Evolutionary conservation across 2,888 invertebrate genomes (phyloP).

Genomic region (Lithosia quadra): DNA sequence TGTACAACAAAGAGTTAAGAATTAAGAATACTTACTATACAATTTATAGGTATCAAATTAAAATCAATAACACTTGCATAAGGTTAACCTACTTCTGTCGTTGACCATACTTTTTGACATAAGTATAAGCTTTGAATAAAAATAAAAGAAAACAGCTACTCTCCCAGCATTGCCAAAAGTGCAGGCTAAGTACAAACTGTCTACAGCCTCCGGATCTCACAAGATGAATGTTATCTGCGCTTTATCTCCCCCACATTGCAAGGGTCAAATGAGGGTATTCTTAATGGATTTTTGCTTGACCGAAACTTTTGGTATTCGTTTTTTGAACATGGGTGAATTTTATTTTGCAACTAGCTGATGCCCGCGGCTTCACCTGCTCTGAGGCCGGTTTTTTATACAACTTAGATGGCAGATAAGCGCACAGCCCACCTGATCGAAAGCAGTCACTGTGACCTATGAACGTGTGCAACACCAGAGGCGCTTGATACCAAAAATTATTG

Average conservation of each 20-base stretch:
- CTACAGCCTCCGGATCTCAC: neutral
- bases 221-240: slow-evolving; percentile 1
- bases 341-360: neutral
- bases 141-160: neutral
- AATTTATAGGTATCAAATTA: no score
- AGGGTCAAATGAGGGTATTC: slow-evolving; percentile 7
- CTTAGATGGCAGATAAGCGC: no score
- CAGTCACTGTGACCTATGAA: no score
- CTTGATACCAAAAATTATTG: no score
- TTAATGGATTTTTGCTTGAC: slow-evolving; percentile 12
- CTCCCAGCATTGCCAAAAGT: neutral
- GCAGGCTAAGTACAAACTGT: neutral
- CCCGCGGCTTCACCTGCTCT: no score
- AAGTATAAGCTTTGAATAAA: neutral
- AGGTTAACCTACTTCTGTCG: neutral
- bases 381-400: no score
- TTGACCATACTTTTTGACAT: neutral
- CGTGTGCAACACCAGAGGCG: no score
- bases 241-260: slow-evolving; percentile 4
- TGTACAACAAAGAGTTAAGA: no score
- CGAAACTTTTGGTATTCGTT: neutral
- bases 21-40: no score
- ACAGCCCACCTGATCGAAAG: no score
- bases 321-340: no score
- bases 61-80: no score